Conservation (phyloP, 2,113 vertebrate species). For the Hippolais icterina region DNA sequence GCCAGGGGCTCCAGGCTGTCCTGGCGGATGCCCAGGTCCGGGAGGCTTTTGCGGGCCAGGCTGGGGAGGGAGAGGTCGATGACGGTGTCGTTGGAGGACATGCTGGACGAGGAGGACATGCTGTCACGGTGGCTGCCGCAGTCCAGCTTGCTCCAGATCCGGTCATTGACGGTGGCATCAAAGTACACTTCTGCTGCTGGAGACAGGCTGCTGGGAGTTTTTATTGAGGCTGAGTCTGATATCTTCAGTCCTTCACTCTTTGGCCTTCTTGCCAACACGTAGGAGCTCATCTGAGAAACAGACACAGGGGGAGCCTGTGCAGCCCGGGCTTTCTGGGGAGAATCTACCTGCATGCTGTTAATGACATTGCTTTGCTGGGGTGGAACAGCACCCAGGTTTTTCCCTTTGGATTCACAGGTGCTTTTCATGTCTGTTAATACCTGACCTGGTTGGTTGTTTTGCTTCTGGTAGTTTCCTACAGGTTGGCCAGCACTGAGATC, state of each 20-base stretch:
- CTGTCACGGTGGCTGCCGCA: slow-evolving; percentile 81
- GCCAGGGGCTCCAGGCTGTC: slow-evolving; percentile 42
- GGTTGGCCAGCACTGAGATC: not conserved
- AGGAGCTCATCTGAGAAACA: not conserved
- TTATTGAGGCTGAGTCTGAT: slow-evolving; percentile 15
- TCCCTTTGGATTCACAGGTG: not conserved
- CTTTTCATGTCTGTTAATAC: not conserved
- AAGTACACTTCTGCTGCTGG: slow-evolving; percentile 79
- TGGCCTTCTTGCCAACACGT: slow-evolving; percentile 64
- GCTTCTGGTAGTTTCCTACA: not conserved
- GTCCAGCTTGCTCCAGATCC: slow-evolving; percentile 89
- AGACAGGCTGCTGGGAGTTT: slow-evolving; percentile 43
- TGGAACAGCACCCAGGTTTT: not conserved
- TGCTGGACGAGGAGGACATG: slow-evolving; percentile 91
- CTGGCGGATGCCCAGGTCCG: slow-evolving; percentile 58
- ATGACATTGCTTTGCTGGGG: not conserved
- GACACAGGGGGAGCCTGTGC: not conserved
- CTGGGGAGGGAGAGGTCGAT: slow-evolving; percentile 88
- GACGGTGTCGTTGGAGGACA: slow-evolving; percentile 93
- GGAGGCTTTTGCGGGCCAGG: slow-evolving; percentile 81
- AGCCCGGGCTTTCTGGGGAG: not conserved
- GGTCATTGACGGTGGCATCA: slow-evolving; percentile 83
- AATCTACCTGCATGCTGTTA: not conserved
- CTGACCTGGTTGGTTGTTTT: not conserved
- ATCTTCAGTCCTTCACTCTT: slow-evolving; percentile 77